Conservation (phyloP, 1,140 invertebrate genomes). For the Macrocentrus cingulum region DNA sequence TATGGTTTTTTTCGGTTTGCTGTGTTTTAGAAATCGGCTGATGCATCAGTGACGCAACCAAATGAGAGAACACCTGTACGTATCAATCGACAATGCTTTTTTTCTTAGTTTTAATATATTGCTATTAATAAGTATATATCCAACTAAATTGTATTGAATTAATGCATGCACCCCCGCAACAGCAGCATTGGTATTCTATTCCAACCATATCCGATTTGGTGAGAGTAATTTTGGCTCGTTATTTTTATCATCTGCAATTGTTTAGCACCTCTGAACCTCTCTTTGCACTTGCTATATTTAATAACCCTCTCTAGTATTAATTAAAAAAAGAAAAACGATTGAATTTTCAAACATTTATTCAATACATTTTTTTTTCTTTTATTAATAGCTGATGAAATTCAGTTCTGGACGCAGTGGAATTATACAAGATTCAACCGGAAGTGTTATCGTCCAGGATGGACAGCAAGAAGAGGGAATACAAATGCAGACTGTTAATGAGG, state of each 20-base stretch:
- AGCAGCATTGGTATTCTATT: constrained; percentile 7
- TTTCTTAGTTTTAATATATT: constrained; percentile 7
- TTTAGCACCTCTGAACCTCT: neutral
- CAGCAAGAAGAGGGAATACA: constrained; percentile 59
- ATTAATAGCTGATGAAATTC: constrained; percentile 54
- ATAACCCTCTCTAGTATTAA: no score
- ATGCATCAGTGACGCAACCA: constrained; percentile 34
- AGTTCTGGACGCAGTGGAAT: constrained; percentile 55
- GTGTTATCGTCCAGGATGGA: constrained; percentile 65
- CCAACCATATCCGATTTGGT: constrained; percentile 15
- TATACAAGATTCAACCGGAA: constrained; percentile 70
- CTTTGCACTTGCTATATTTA: neutral
- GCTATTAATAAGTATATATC: constrained; percentile 32
- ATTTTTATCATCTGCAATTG: neutral
- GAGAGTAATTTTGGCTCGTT: constrained; percentile 31
- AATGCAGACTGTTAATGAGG: constrained; percentile 61
- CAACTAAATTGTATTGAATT: constrained; percentile 9
- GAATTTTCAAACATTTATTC: no score
- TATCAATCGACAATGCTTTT: constrained; percentile 35
- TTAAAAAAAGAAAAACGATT: no score
- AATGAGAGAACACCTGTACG: constrained; percentile 57
- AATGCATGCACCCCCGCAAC: constrained; percentile 10
- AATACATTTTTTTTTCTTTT: constrained; percentile 2
- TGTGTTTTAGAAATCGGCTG: constrained; percentile 55
- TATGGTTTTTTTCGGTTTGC: constrained; percentile 52